Percentiles rank a stretch among this genome's conserved stretches.
Conservation (phyloP, 2,797 vertebrate genomes). For the Sphaeramia orbicularis region DNA sequence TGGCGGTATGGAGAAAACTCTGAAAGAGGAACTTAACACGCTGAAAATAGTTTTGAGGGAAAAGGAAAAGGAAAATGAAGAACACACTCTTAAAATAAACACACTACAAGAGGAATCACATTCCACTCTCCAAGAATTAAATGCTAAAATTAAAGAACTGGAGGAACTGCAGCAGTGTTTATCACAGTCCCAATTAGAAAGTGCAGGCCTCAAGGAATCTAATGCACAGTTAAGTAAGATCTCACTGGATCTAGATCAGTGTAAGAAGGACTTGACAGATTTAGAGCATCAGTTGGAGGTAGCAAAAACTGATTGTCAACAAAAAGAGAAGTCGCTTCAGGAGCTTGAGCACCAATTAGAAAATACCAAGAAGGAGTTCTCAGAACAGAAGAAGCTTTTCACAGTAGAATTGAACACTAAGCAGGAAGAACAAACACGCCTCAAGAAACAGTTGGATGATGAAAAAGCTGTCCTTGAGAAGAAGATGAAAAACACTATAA, state of each 20-base stretch:
- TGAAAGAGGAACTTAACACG: constrained; percentile 89
- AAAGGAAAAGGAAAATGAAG: constrained; percentile 86
- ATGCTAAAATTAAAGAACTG: constrained; percentile 81
- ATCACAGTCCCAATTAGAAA: constrained; percentile 81
- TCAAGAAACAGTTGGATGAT: constrained; percentile 85
- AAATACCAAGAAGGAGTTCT: constrained; percentile 77
- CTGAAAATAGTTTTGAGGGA: constrained; percentile 87
- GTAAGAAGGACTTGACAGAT: constrained; percentile 79
- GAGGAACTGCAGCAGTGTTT: constrained; percentile 83
- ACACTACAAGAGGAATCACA: constrained; percentile 80
- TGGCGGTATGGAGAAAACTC: constrained; percentile 84
- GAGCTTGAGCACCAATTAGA: constrained; percentile 80
- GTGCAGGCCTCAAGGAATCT: constrained; percentile 75
- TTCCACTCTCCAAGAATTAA: constrained; percentile 76
- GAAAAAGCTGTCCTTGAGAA: constrained; percentile 83
- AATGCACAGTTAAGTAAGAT: constrained; percentile 72
- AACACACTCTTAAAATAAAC: constrained; percentile 76
- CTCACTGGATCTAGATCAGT: constrained; percentile 80
- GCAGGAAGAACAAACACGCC: constrained; percentile 79
- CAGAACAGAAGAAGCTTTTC: constrained; percentile 85
- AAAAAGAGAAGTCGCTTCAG: constrained; percentile 82
- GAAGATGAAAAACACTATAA: constrained; percentile 80
- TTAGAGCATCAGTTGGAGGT: constrained; percentile 82
- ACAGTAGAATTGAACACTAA: constrained; percentile 78
- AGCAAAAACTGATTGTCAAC: constrained; percentile 78